Percentiles rank a stretch among this genome's conserved stretches.
Evolutionary conservation across 1,140 invertebrate genomes (phyloP).

Genomic region (Drosophila nebulosa): DNA sequence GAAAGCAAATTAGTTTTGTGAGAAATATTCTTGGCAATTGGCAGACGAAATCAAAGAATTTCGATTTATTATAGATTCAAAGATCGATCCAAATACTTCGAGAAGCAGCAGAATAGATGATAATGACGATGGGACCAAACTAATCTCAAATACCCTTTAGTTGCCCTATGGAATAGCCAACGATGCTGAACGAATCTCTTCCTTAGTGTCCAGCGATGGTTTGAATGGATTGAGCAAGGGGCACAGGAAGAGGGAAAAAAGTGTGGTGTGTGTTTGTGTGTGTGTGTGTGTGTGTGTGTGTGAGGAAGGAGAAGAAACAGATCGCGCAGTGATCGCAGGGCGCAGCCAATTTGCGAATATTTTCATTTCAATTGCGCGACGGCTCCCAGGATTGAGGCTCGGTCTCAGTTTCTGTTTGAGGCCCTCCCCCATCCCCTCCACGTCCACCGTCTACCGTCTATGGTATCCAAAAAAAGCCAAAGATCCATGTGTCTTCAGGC

Average conservation of each 20-base stretch:
- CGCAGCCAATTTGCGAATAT: conserved; percentile 80
- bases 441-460: background rate
- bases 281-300: background rate
- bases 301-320: conserved; percentile 2
- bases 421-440: too few relatives aligned
- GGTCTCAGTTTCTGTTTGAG: background rate
- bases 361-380: conserved; percentile 77
- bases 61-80: too few relatives aligned
- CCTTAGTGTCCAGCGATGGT: conserved; percentile 2
- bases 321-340: conserved; percentile 45
- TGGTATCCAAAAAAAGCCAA: too few relatives aligned
- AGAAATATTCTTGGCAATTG: too few relatives aligned
- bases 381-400: conserved; percentile 53
- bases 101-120: too few relatives aligned
- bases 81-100: too few relatives aligned
- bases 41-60: too few relatives aligned
- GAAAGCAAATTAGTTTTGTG: too few relatives aligned
- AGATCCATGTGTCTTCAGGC: conserved; percentile 10
- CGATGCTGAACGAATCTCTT: conserved; percentile 8
- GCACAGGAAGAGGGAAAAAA: background rate
- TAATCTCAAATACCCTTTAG: background rate
- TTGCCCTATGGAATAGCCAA: background rate
- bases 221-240: background rate
- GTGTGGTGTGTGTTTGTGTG: background rate
- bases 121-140: background rate